A percentile compares a stretch with the other conserved stretches of the same genome.
These are phyloP conservation scores for Mustela nigripes DNA, from an alignment of 2,113 vertebrate genomes.

Conservation along the genomic window DNA sequence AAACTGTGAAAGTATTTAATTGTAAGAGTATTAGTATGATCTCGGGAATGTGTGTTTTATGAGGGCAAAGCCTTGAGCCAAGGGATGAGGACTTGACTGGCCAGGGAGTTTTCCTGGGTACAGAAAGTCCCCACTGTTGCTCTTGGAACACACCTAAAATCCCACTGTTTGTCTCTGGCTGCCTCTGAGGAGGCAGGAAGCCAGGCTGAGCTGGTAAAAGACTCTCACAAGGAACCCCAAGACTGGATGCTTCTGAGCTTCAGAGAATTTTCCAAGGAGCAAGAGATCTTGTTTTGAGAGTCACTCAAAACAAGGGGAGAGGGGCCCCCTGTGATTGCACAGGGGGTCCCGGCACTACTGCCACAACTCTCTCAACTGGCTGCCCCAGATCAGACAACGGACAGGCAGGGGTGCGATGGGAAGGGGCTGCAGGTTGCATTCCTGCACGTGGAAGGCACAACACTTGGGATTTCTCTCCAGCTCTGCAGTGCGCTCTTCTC, in stretches of 20 bases:
- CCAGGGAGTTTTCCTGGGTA: conserved; percentile 54
- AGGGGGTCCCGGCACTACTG: not conserved
- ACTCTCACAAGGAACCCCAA: not conserved
- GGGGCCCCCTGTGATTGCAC: not conserved
- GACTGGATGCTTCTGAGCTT: not conserved
- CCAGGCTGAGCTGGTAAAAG: not conserved
- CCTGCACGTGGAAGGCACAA: not conserved
- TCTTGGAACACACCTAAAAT: conserved; percentile 59
- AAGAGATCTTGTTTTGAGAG: not conserved
- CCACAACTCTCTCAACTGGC: not conserved
- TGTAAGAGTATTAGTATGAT: conserved; percentile 13
- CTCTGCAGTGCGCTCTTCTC: not conserved
- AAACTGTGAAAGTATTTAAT: conserved; percentile 8
- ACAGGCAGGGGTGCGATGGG: not conserved
- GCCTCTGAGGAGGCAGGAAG: not conserved
- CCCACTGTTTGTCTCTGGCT: not conserved
- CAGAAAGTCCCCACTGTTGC: conserved; percentile 56
- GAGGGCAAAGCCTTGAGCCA: conserved; percentile 36
- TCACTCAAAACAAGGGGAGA: not conserved
- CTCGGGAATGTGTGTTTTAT: conserved; percentile 69
- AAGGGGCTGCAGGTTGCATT: not conserved
- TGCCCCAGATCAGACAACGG: not conserved
- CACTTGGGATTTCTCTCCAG: not conserved
- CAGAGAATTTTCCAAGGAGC: not conserved
- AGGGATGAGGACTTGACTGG: not conserved